Percentiles rank a stretch among this genome's conserved stretches.
phyloP scores from a whole-genome alignment of 2,797 vertebrate genomes.

The Enteromius radiatus region DNA sequence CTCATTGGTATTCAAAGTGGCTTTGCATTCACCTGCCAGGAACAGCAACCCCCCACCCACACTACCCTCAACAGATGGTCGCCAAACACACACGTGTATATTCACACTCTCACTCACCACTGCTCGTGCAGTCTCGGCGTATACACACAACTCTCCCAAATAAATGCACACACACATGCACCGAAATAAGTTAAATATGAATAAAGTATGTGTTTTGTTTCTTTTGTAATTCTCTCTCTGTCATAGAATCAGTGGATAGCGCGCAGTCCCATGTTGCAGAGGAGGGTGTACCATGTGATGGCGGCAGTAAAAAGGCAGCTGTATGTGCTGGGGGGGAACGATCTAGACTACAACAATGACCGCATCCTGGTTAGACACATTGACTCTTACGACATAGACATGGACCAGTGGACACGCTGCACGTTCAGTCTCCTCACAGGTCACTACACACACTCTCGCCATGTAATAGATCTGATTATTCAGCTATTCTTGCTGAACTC shows the following conservation, averaged over 20 bases:
- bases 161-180: conserved; percentile 31
- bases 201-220: conserved; percentile 26
- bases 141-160: conserved; percentile 45
- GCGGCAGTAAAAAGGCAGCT: conserved; percentile 90
- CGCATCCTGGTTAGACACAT: conserved; percentile 95
- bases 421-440: conserved; percentile 93
- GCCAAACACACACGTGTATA: conserved; percentile 72
- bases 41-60: conserved; percentile 79
- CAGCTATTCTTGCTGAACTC: not conserved
- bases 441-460: conserved; percentile 60
- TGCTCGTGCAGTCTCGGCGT: conserved; percentile 36
- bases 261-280: conserved; percentile 93
- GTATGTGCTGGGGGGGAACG: conserved; percentile 94
- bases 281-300: conserved; percentile 97
- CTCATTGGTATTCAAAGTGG: conserved; percentile 94
- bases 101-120: conserved; percentile 55
- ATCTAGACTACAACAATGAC: conserved; percentile 97
- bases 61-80: conserved; percentile 83
- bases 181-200: not conserved
- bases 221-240: conserved; percentile 50
- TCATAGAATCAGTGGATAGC: conserved; percentile 91
- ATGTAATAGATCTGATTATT: not conserved
- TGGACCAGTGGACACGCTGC: conserved; percentile 95
- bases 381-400: conserved; percentile 91
- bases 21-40: conserved; percentile 93